These are phyloP conservation scores for Falcunculus frontatus DNA, from an alignment of 2,113 vertebrate species.

Conservation along the genomic window DNA sequence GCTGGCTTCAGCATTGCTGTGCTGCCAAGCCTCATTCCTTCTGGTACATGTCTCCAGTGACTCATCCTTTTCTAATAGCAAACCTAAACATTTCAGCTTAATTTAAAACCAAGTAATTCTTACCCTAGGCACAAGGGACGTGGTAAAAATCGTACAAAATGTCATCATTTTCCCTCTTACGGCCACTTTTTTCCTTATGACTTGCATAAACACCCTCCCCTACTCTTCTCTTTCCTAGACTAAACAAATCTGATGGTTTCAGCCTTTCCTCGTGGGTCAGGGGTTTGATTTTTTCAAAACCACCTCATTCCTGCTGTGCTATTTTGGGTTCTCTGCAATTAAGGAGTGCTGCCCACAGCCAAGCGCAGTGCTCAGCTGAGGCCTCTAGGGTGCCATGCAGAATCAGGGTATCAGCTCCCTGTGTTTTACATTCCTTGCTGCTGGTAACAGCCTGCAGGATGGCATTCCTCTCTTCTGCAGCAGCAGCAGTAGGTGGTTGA, in stretches of 20 bases:
- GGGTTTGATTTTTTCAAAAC: not conserved
- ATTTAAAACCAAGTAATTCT: not conserved
- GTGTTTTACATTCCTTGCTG: not conserved
- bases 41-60: not conserved
- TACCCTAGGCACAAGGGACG: not conserved
- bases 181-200: not conserved
- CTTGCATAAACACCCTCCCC: not conserved
- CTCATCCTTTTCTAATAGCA: not conserved
- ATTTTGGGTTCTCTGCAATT: not conserved
- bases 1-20: not conserved
- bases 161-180: not conserved
- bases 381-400: not conserved
- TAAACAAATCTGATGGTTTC: conserved; percentile 14
- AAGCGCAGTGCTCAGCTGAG: not conserved
- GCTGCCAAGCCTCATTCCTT: not conserved
- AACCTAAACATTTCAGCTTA: not conserved
- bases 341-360: not conserved
- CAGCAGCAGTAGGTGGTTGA: not conserved
- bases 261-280: not conserved
- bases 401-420: not conserved
- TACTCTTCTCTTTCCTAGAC: not conserved
- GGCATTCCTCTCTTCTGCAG: not conserved
- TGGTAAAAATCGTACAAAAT: not conserved
- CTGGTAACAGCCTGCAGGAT: not conserved
- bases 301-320: not conserved